Evolutionary conservation across 2,888 invertebrate species (phyloP).

Genomic region (Lypha dubia): DNA sequence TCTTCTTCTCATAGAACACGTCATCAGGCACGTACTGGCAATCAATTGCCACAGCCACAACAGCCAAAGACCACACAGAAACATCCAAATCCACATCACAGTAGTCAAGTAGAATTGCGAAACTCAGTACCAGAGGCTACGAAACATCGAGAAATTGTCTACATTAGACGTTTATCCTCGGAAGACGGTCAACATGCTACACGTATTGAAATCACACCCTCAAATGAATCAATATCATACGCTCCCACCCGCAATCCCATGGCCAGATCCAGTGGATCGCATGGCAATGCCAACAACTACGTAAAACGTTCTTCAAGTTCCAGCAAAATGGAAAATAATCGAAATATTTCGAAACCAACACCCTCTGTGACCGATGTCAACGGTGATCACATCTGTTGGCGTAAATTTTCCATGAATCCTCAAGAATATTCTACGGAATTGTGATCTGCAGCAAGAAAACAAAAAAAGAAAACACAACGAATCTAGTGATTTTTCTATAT

Average conservation of each 20-base stretch:
- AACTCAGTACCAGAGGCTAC: slow-evolving; percentile 59
- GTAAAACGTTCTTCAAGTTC: slow-evolving; percentile 78
- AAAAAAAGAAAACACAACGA: slow-evolving; percentile 62
- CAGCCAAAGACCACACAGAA: slow-evolving; percentile 46
- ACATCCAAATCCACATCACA: slow-evolving; percentile 57
- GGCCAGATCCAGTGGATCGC: slow-evolving; percentile 77
- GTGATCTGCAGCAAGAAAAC: slow-evolving; percentile 74
- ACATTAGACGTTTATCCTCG: slow-evolving; percentile 81
- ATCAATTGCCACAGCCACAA: slow-evolving; percentile 52
- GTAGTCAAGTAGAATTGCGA: slow-evolving; percentile 62
- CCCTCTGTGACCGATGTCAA: slow-evolving; percentile 74
- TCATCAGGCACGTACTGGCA: slow-evolving; percentile 72
- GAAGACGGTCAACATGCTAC: slow-evolving; percentile 81
- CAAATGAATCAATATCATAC: slow-evolving; percentile 82
- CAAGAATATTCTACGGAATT: slow-evolving; percentile 83
- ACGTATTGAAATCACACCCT: slow-evolving; percentile 82
- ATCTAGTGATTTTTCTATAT: slow-evolving; percentile 68
- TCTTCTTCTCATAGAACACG: slow-evolving; percentile 76
- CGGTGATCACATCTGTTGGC: slow-evolving; percentile 85
- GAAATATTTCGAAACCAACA: slow-evolving; percentile 75
- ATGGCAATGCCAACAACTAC: slow-evolving; percentile 67
- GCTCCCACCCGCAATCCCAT: slow-evolving; percentile 76
- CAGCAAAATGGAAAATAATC: slow-evolving; percentile 68
- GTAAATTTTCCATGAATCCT: slow-evolving; percentile 83
- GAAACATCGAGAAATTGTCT: slow-evolving; percentile 82